Conservation (phyloP, 2,888 invertebrate species). For the Callimorpha dominula region DNA sequence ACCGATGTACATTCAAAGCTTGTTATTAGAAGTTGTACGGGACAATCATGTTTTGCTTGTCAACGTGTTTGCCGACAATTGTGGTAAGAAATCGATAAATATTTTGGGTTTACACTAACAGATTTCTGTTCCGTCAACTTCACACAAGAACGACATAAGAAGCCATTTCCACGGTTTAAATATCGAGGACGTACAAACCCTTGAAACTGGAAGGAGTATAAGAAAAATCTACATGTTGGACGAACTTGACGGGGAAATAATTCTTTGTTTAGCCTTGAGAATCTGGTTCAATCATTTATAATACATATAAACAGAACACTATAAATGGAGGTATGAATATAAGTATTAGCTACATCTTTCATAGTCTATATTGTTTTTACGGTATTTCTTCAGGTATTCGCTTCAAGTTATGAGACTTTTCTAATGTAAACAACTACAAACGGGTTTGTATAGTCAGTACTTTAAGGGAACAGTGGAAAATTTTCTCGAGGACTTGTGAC, state of each 20-base stretch:
- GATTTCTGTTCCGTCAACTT: neutral
- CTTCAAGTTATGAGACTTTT: neutral
- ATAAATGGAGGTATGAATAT: too few relatives aligned
- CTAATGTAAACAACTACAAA: too few relatives aligned
- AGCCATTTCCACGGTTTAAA: neutral
- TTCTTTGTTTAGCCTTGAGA: neutral
- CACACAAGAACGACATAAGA: neutral
- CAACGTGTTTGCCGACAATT: neutral
- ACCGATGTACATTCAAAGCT: neutral
- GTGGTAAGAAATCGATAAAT: constrained; percentile 12
- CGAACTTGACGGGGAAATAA: neutral
- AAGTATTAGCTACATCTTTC: neutral
- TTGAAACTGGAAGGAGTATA: neutral
- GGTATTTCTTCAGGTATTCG: neutral
- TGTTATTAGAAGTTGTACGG: constrained; percentile 9
- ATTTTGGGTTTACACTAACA: neutral
- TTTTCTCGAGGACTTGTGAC: too few relatives aligned
- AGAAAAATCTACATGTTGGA: neutral
- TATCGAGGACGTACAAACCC: too few relatives aligned
- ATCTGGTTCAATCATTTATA: too few relatives aligned
- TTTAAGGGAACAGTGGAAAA: too few relatives aligned
- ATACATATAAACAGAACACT: too few relatives aligned
- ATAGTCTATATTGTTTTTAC: neutral
- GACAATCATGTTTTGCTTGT: constrained; percentile 10
- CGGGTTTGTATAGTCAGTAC: neutral